phyloP scores from a whole-genome alignment of 2,797 vertebrate genomes.

The Rousettus madagascariensis region DNA sequence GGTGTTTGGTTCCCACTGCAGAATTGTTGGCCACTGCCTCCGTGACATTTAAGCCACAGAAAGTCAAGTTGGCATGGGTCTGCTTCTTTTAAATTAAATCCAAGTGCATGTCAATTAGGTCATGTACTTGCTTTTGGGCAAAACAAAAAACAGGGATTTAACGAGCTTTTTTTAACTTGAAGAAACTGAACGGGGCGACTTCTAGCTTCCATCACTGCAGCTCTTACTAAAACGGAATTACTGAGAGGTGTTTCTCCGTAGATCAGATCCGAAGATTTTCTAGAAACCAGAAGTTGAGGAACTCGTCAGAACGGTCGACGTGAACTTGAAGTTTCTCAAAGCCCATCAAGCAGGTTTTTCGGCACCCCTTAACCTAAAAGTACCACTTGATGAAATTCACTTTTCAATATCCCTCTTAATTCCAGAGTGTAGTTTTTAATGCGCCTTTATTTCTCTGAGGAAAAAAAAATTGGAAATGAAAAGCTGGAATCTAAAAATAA shows the following conservation, averaged over 20 bases:
- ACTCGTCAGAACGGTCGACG: neutral
- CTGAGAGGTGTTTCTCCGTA: neutral
- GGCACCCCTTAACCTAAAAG: slow-evolving; percentile 33
- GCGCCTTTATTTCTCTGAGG: slow-evolving; percentile 55
- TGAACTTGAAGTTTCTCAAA: neutral
- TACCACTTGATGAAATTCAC: slow-evolving; percentile 40
- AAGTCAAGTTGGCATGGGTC: neutral
- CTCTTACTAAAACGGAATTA: neutral
- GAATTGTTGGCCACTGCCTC: neutral
- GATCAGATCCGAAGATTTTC: neutral
- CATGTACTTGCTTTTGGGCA: neutral
- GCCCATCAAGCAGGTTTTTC: slow-evolving; percentile 1
- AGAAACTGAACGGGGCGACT: neutral
- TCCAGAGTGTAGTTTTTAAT: slow-evolving; percentile 21
- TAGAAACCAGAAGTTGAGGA: neutral
- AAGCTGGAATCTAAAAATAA: slow-evolving; percentile 76
- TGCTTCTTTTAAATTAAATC: neutral
- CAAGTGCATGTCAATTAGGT: neutral
- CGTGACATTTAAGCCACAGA: neutral
- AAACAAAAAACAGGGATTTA: neutral
- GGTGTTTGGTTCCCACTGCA: neutral
- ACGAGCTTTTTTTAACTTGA: neutral
- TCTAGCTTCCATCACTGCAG: neutral
- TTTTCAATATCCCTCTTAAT: slow-evolving; percentile 42
- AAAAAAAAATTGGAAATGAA: slow-evolving; percentile 60